phyloP scores from a whole-genome alignment of 1,140 invertebrate genomes.

The Ridgeia piscesae region DNA sequence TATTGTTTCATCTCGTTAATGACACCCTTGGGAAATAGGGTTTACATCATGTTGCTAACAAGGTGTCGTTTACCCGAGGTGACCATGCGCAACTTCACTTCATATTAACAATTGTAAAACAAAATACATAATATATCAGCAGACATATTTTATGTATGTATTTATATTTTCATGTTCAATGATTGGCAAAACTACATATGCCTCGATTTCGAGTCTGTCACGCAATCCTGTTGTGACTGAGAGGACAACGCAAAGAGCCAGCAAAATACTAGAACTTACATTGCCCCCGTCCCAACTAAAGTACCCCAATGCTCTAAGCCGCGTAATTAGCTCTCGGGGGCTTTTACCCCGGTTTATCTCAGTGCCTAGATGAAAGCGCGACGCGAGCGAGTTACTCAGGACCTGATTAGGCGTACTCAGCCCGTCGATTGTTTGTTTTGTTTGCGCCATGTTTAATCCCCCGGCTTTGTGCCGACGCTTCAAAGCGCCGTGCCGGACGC shows the following conservation, averaged over 20 bases:
- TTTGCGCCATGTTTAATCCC: neutral
- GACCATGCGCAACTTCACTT: neutral
- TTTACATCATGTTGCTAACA: neutral
- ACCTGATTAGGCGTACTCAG: neutral
- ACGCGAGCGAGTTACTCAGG: neutral
- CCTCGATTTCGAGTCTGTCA: neutral
- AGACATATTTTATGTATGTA: neutral
- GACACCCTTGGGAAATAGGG: neutral
- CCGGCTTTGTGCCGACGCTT: neutral
- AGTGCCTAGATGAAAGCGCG: neutral
- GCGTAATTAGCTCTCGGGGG: neutral
- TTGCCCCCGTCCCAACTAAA: neutral
- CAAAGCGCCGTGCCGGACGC: neutral
- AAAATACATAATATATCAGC: neutral
- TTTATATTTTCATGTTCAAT: neutral
- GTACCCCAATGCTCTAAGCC: neutral
- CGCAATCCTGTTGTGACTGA: no score
- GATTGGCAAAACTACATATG: neutral
- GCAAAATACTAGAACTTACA: neutral
- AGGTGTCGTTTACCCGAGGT: neutral
- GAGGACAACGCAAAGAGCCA: neutral
- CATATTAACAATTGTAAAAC: neutral
- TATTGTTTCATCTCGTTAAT: neutral
- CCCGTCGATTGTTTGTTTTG: neutral
- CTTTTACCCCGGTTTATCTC: neutral